Evolutionary conservation across 2,797 vertebrate species (phyloP).

Genomic region (Melanotaenia parkinsoni): DNA sequence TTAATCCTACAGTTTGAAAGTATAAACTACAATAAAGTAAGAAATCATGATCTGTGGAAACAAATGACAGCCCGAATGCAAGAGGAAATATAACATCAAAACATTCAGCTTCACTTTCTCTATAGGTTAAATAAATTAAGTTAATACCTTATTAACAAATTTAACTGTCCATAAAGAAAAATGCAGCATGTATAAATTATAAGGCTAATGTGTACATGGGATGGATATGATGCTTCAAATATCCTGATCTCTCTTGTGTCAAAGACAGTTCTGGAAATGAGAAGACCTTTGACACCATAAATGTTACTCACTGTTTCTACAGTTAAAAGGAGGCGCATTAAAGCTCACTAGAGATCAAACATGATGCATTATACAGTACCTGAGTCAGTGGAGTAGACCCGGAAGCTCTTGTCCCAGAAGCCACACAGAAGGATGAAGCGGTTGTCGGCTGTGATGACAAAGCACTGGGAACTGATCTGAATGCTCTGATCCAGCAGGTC

Average conservation of each 20-base stretch:
- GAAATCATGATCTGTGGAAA: no score
- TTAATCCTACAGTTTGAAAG: no score
- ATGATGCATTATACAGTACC: slow-evolving; percentile 77
- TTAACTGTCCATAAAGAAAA: neutral
- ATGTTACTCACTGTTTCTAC: neutral
- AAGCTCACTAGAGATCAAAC: neutral
- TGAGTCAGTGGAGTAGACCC: slow-evolving; percentile 95
- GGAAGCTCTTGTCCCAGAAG: slow-evolving; percentile 99
- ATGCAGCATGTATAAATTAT: neutral
- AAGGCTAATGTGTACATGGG: neutral
- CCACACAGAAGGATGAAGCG: slow-evolving; percentile 96
- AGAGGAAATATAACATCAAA: no score
- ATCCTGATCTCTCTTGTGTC: neutral
- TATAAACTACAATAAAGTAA: no score
- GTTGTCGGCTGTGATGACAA: slow-evolving; percentile 95
- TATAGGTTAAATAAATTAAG: neutral
- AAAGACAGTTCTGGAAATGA: neutral
- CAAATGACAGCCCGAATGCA: no score
- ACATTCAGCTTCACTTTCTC: no score
- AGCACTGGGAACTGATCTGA: slow-evolving; percentile 95
- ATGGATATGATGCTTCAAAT: neutral
- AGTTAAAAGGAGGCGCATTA: neutral
- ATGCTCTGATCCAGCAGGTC: slow-evolving; percentile 98
- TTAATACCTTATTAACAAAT: neutral
- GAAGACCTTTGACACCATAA: neutral